Evolutionary conservation across 2,113 vertebrate genomes (phyloP), one percentile per base, ranked within the genome.

Genomic region (Nanorana parkeri): DNA sequence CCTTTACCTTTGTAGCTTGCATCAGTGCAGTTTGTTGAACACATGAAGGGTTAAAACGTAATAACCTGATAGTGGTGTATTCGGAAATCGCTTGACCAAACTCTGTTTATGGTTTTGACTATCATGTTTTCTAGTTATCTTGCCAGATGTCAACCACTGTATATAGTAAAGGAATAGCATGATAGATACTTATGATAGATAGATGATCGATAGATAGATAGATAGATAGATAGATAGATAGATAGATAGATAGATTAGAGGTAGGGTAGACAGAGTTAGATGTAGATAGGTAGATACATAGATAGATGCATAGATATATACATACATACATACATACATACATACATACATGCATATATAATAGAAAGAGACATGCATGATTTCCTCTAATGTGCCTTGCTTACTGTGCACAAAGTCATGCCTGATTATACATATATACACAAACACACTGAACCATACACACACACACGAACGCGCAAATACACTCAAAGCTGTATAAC

Each of bases 281-380:
- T 24, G 55, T 66, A 66, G 64, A 66, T 66, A 68, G 66, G 23
- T 17, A 51, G 36, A 51, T 73, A 54, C 23, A 56, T 29, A 56
- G 52, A 73, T 58, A 73, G 71, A 58, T 58, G 21, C 29, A 67
- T 36, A 67, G 65, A 67, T n/a, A 36, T 17, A 66, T 32, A 66
- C 1, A 32, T 28, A 32, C 26, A 66, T 66, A 66, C 16, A 32
- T 17, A 64, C 3, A 24, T 26, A 24, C 13, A 24, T 29, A 5
- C 29, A 5, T 3, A 32, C 5, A 32, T 32, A 36, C 19, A 36
- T 36, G 20, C 19, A 36, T 41, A 68, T 10, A 47, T 21, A 68
- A 11, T n/a, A 10, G 36, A 21, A 21, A 5, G 20, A 68, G 41
- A 47, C 41, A 47, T 47, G 41, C 41, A 47, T 47, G 41, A 47